Evolutionary conservation across 2,888 invertebrate species (phyloP).

Genomic region (Piscicola geometra): DNA sequence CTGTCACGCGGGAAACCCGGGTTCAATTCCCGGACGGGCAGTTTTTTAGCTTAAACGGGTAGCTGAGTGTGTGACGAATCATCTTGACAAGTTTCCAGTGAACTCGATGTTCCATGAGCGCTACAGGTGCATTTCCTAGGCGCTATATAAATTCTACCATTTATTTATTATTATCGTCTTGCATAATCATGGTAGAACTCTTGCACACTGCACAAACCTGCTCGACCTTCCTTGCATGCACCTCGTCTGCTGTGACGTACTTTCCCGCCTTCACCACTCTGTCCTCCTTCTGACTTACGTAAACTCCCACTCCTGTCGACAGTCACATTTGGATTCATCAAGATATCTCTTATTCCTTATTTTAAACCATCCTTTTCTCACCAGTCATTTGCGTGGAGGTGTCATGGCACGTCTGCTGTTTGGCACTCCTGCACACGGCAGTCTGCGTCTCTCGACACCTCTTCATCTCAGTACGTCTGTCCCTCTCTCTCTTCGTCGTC

Average conservation of each 20-base stretch:
- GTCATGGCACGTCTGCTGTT: slow-evolving; percentile 54
- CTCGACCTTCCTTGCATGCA: slow-evolving; percentile 47
- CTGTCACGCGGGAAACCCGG: too few relatives aligned
- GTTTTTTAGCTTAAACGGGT: too few relatives aligned
- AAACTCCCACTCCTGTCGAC: slow-evolving; percentile 51
- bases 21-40: too few relatives aligned
- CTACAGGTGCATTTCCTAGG: too few relatives aligned
- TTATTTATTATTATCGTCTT: too few relatives aligned
- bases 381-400: slow-evolving; percentile 56
- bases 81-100: too few relatives aligned
- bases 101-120: too few relatives aligned
- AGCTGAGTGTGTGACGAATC: too few relatives aligned
- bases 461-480: slow-evolving; percentile 25
- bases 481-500: background rate
- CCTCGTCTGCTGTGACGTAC: slow-evolving; percentile 55
- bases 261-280: slow-evolving; percentile 52
- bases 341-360: too few relatives aligned
- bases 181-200: too few relatives aligned
- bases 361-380: background rate
- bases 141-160: too few relatives aligned
- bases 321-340: too few relatives aligned
- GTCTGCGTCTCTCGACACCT: slow-evolving; percentile 56
- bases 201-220: slow-evolving; percentile 43
- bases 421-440: slow-evolving; percentile 48
- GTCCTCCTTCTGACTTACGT: slow-evolving; percentile 52